Base-by-base conservation (phyloP, 2,797 vertebrate species). In the Phrynocephalus vlangalii region DNA sequence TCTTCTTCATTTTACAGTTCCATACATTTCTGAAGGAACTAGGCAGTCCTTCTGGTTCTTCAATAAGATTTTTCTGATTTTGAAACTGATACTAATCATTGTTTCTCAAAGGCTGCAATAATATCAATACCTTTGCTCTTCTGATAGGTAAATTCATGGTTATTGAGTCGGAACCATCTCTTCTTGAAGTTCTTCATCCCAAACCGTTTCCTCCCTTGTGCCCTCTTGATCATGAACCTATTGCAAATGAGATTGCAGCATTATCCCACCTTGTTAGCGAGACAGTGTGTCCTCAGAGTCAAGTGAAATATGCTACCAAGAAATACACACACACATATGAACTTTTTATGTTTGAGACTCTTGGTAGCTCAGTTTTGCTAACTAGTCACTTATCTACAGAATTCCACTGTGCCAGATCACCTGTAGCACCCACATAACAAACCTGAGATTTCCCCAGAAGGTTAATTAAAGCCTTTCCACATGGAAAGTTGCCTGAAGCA, bases 141-240 rank as follows among this genome's bases (percentile, higher is more conserved):
- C 95, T 99, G 99, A 94, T 99, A 99, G 56, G 99, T 99, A 90
- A 99, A 99, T 93, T 99, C 98, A 0, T 99, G 99, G 94, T 99
- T 99, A 68, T 98, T 99, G 91, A 99, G 97, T 72, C 98, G 98
- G 96, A 99, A 99, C 99, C 99, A 99, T 90, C 99, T 96, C 94
- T 99, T 99, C 96, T 99, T 99, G 94, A 99, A 99, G 95, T 99
- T 99, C 96, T 99, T 99, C 96, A 99, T 98, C 63, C 99, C 99
- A 85, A 99, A 99, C 10, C 98, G 97, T 83, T 99, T 99, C 85
- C 99, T 98, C 68, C 99, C 99, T 91, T 99, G 99, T 0, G 99
- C 99, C 94, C 99, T 96, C 96, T 99, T 99, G 88, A 99, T 99
- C 99, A 99, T 99, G 93, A 99, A 98, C 93, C 99, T 99, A 93